Evolutionary conservation across 2,888 invertebrate genomes (phyloP).

Genomic region (Blomia tropicalis): DNA sequence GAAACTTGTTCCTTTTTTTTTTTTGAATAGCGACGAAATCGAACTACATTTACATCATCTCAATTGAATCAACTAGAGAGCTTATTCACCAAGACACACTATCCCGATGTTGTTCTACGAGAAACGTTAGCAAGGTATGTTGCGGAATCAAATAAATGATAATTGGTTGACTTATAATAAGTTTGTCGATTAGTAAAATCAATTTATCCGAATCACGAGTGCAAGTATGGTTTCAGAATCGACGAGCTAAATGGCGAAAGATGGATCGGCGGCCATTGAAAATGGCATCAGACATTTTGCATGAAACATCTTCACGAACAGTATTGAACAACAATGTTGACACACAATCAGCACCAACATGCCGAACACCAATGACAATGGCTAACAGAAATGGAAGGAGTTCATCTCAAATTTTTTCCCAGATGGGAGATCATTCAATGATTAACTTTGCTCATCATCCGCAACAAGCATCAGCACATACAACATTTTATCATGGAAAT

Average conservation of each 20-base stretch:
- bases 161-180: no score
- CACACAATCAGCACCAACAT: not conserved
- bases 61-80: slow-evolving; percentile 79
- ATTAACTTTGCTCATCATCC: not conserved
- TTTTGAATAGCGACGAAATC: slow-evolving; percentile 55
- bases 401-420: no score
- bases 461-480: no score
- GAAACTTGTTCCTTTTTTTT: no score
- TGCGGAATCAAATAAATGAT: no score
- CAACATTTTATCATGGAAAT: no score
- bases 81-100: slow-evolving; percentile 81
- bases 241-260: slow-evolving; percentile 83
- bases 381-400: not conserved
- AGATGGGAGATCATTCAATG: not conserved
- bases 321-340: no score
- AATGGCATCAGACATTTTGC: not conserved
- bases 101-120: slow-evolving; percentile 70
- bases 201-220: slow-evolving; percentile 60
- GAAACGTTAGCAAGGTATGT: slow-evolving; percentile 63
- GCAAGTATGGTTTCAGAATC: slow-evolving; percentile 68
- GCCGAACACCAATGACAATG: not conserved
- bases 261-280: slow-evolving; percentile 58
- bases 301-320: not conserved
- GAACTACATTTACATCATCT: slow-evolving; percentile 84
- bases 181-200: no score